These are phyloP conservation scores for Zosterops pallidus DNA, from an alignment of 2,113 vertebrate species.

Conservation along the genomic window DNA sequence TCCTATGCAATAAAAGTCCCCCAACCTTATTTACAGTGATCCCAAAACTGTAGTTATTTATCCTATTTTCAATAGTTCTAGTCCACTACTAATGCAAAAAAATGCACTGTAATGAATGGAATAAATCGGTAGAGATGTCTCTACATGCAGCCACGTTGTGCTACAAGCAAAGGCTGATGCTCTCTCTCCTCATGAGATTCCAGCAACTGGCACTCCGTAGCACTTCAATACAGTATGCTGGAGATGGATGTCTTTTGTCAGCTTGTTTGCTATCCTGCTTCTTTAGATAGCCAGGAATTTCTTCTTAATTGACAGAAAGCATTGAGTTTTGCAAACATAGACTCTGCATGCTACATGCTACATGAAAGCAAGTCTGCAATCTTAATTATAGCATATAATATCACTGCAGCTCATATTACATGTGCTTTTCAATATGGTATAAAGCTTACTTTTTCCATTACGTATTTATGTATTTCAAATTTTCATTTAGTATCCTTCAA, in stretches of 20 bases:
- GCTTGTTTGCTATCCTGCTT: background rate
- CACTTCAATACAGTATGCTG: background rate
- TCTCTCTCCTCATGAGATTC: background rate
- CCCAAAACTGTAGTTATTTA: background rate
- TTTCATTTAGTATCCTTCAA: constrained; percentile 30
- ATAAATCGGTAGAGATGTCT: background rate
- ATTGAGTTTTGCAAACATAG: background rate
- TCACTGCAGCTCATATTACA: constrained; percentile 10
- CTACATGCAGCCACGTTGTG: fast-evolving
- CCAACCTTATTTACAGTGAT: background rate
- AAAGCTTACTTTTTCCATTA: constrained; percentile 20
- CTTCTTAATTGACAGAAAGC: background rate
- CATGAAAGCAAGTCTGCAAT: background rate
- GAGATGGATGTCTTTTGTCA: background rate
- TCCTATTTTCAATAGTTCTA: constrained; percentile 20
- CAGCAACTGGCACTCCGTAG: background rate
- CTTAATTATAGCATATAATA: constrained; percentile 33
- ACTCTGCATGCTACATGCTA: background rate
- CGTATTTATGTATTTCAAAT: constrained; percentile 26
- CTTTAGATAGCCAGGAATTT: background rate
- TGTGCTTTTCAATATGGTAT: constrained; percentile 26
- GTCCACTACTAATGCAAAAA: constrained; percentile 10
- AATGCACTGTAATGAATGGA: background rate
- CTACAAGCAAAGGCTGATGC: background rate
- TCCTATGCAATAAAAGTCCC: constrained; percentile 29